Conservation (phyloP, 2,888 invertebrate species). For the Lasioglossum marginatum region DNA sequence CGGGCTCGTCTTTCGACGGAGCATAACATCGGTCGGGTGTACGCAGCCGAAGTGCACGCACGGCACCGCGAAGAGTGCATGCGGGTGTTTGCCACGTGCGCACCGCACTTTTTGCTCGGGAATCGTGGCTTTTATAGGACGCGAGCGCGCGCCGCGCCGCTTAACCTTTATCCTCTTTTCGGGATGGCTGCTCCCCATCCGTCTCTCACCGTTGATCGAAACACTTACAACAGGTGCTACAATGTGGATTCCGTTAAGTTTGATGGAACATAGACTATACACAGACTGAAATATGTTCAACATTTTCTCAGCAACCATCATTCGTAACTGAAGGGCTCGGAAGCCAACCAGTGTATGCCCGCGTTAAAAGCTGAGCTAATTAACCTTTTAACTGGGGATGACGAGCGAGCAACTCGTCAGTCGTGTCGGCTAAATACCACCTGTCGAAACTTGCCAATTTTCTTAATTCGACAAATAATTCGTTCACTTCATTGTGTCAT, state of each 20-base stretch:
- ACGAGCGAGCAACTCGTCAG: too few relatives aligned
- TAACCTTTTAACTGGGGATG: too few relatives aligned
- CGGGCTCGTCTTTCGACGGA: conserved; percentile 29
- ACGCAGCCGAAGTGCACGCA: conserved; percentile 45
- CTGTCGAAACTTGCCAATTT: too few relatives aligned
- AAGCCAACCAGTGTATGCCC: too few relatives aligned
- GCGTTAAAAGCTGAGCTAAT: too few relatives aligned
- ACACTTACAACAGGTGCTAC: background rate
- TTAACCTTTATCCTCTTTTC: conserved; percentile 49
- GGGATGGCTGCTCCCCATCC: background rate
- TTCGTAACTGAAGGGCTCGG: too few relatives aligned
- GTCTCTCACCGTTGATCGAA: background rate
- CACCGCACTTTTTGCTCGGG: conserved; percentile 75
- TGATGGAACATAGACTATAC: too few relatives aligned
- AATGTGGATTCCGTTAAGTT: background rate
- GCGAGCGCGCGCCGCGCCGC: conserved; percentile 15
- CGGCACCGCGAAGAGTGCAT: conserved; percentile 71
- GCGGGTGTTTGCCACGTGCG: conserved; percentile 83
- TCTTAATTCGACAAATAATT: too few relatives aligned
- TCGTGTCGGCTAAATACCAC: too few relatives aligned
- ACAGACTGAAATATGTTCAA: too few relatives aligned
- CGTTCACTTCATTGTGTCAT: too few relatives aligned
- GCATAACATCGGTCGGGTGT: conserved; percentile 44
- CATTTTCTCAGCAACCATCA: too few relatives aligned
- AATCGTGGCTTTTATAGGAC: conserved; percentile 63